A percentile compares a stretch with the other conserved stretches of the same genome.
Evolutionary conservation across 2,113 vertebrate genomes (phyloP).

Genomic region (Grantiella picta): DNA sequence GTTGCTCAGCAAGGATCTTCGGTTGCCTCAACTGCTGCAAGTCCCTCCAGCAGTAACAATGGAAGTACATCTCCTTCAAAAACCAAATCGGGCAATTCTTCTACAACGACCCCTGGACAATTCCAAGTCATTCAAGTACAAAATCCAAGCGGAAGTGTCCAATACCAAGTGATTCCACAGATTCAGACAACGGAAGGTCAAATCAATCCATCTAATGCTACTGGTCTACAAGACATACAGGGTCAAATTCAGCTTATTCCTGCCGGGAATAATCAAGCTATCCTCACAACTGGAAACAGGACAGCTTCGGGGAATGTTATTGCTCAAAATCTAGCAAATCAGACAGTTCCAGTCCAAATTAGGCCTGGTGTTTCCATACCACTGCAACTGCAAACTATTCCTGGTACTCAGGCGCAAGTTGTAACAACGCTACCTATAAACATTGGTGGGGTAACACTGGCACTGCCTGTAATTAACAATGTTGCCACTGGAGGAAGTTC

Average conservation of each 20-base stretch:
- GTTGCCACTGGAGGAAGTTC: constrained; percentile 83
- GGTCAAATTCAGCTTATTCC: constrained; percentile 94
- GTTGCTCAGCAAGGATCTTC: constrained; percentile 79
- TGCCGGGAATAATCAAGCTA: constrained; percentile 89
- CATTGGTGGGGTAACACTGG: constrained; percentile 93
- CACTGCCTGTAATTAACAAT: constrained; percentile 93
- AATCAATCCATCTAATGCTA: constrained; percentile 82
- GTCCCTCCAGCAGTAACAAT: constrained; percentile 79
- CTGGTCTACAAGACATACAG: constrained; percentile 85
- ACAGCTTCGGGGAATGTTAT: constrained; percentile 84
- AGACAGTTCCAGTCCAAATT: constrained; percentile 93
- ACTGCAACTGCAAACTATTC: constrained; percentile 91
- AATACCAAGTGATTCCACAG: constrained; percentile 99
- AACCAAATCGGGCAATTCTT: constrained; percentile 76
- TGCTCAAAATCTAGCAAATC: constrained; percentile 86
- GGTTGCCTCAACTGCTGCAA: constrained; percentile 70
- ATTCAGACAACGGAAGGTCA: constrained; percentile 94
- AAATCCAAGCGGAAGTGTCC: constrained; percentile 86
- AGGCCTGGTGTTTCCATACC: constrained; percentile 94
- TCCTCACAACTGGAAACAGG: constrained; percentile 81
- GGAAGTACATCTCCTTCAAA: constrained; percentile 83
- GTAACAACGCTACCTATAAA: constrained; percentile 97
- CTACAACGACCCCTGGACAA: constrained; percentile 73
- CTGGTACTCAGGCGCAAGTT: constrained; percentile 89
- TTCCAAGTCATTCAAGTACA: constrained; percentile 96